Evolutionary conservation across 2,888 invertebrate genomes (phyloP), one percentile per base, ranked within the genome.

Genomic region (Drymonia ruficornis): DNA sequence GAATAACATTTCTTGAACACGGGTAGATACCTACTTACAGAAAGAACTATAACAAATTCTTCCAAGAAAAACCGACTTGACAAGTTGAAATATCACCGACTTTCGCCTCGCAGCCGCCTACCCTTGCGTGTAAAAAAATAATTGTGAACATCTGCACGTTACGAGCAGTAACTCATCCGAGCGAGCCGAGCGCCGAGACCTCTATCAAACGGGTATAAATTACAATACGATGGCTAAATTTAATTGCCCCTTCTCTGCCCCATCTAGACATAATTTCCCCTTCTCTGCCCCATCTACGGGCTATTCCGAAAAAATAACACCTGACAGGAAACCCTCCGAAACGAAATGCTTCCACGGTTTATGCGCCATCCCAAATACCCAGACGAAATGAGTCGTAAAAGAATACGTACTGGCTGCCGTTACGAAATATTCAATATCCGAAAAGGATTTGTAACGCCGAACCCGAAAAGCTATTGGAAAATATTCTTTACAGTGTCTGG

Each of bases 81-180:
- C 64, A 65, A 62, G 63, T 65, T 65, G 55, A 74, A 77, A 74
- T 75, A 71, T 67, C 63, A 59, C 56, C 56, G 59, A 66, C 76
- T 74, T 75, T 75, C 70, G 76, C 71, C 46, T 52, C 59, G 59
- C 68, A 73, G 72, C 71, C 70, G 74, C 65, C 66, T 66, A 60
- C 66, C 68, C 72, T 49, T 63, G 46, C 18, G 12, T 55, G 43
- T 61, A 67, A 72, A 78, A 80, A 80, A 75, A 76, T 85, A 85
- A 86, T 87, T 83, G 77, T 72, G 84, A 87, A 87, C 88, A 88
- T 88, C 87, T 87, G 88, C 83, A 72, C 70, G 68, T 60, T 65
- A 66, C 67, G 72, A 70, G 61, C 64, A 65, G 74, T 77, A 76
- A 78, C 74, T 77, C 80, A 80, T 77, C 72, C 70, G 56, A 63